phyloP scores from a whole-genome alignment of 2,113 vertebrate species.

The Cyanoramphus novaezelandiae region DNA sequence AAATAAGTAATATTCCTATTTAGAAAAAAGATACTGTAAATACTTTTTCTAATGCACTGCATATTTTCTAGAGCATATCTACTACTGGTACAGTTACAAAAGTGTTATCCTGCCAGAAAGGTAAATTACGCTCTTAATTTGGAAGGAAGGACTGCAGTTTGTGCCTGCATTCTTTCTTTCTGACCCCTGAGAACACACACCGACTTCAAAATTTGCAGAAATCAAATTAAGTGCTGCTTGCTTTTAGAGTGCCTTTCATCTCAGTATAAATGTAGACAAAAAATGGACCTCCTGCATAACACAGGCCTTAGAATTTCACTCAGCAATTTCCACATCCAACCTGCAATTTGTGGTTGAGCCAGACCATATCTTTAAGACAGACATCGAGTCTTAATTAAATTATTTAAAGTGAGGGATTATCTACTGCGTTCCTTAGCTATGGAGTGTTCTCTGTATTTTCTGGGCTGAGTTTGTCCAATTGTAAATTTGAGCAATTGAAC shows the following conservation, averaged over 20 bases:
- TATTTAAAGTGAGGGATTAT: not conserved
- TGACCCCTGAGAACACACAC: not conserved
- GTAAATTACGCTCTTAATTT: not conserved
- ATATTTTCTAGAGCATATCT: not conserved
- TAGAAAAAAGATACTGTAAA: not conserved
- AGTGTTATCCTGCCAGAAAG: not conserved
- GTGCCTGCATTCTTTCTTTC: not conserved
- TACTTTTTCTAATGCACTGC: not conserved
- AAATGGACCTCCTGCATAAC: not conserved
- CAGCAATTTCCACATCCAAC: not conserved
- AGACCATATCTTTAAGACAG: not conserved
- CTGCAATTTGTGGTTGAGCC: slow-evolving; percentile 42
- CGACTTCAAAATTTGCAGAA: slow-evolving; percentile 41
- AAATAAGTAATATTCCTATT: not conserved
- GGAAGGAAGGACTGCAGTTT: not conserved
- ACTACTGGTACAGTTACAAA: not conserved
- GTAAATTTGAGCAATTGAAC: not conserved
- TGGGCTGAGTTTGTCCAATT: not conserved
- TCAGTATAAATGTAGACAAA: not conserved
- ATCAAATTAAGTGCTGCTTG: slow-evolving; percentile 47
- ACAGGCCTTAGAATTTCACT: not conserved
- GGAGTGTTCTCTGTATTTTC: not conserved
- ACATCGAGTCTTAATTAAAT: slow-evolving; percentile 42
- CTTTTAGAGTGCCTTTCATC: slow-evolving; percentile 34
- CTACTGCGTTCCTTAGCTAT: not conserved